A percentile compares a stretch with the other conserved stretches of the same genome.
phyloP scores from a whole-genome alignment of 2,113 vertebrate species.

The Eudorcas thomsonii region DNA sequence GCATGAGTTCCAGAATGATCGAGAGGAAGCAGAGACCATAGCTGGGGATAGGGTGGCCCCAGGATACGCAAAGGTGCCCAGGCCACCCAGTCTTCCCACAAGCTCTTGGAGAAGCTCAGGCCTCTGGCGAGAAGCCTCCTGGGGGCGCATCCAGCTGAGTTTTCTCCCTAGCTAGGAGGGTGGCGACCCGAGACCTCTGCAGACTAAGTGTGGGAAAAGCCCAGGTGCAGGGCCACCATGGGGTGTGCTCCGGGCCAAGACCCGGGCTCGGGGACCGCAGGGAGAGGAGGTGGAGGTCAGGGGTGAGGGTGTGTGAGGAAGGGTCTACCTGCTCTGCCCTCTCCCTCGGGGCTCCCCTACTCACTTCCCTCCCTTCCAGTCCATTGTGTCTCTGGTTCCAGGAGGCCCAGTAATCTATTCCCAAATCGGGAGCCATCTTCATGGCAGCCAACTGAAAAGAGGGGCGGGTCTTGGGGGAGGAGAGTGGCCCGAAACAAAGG shows the following conservation, averaged over 20 bases:
- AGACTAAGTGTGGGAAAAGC: neutral
- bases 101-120: neutral
- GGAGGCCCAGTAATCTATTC: neutral
- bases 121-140: too few species aligned
- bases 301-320: neutral
- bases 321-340: neutral
- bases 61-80: neutral
- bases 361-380: neutral
- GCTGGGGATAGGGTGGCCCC: too few species aligned
- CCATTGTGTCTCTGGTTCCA: neutral
- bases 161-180: neutral
- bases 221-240: neutral
- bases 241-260: neutral
- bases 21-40: neutral
- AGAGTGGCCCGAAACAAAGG: neutral
- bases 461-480: neutral
- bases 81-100: neutral
- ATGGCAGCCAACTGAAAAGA: neutral
- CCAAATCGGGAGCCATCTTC: neutral
- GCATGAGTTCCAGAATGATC: neutral
- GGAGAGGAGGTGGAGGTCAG: neutral
- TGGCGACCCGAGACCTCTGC: neutral
- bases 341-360: neutral
- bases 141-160: neutral
- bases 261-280: fast-evolving